Evolutionary conservation across 2,113 vertebrate genomes (phyloP).

Genomic region (Danio rerio): DNA sequence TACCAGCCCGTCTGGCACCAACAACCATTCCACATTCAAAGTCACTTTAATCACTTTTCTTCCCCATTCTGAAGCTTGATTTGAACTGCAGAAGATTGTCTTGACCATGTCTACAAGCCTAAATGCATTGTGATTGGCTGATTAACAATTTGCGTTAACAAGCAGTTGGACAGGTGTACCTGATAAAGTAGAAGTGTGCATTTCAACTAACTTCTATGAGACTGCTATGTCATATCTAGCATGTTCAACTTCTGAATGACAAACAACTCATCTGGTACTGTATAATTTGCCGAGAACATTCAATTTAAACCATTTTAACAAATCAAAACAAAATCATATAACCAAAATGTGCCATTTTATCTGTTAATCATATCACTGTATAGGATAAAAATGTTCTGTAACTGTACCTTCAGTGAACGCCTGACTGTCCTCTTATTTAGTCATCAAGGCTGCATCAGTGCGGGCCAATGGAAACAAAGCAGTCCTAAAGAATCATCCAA

Average conservation of each 20-base stretch:
- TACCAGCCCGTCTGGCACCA: too few species aligned
- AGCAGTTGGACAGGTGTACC: too few species aligned
- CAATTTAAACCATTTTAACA: background rate
- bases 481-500: constrained; percentile 59
- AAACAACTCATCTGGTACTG: too few species aligned
- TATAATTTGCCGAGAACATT: background rate
- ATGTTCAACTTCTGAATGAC: background rate
- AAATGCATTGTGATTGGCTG: too few species aligned
- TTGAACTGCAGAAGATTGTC: too few species aligned
- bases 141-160: too few species aligned
- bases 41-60: too few species aligned
- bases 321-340: background rate
- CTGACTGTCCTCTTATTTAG: constrained; percentile 9
- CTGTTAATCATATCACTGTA: background rate
- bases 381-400: constrained; percentile 14
- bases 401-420: background rate
- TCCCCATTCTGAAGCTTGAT: too few species aligned
- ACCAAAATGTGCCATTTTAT: background rate
- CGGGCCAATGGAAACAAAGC: constrained; percentile 29
- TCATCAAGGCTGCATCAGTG: constrained; percentile 1
- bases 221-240: background rate
- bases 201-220: background rate
- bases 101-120: too few species aligned
- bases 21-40: too few species aligned
- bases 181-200: too few species aligned